Conservation (phyloP, 1,140 invertebrate genomes). For the Gryon sp. region DNA sequence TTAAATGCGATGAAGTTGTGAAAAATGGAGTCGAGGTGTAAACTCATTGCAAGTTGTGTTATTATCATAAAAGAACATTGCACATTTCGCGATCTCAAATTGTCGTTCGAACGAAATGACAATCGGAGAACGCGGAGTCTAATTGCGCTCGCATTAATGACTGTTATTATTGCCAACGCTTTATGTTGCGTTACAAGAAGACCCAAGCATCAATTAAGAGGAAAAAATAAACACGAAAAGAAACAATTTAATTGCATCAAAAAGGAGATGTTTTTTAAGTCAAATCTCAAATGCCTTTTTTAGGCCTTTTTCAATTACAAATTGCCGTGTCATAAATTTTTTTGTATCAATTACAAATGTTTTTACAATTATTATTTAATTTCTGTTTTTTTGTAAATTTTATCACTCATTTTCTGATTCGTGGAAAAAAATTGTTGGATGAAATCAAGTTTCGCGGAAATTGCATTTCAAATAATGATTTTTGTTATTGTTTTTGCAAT, state of each 20-base stretch:
- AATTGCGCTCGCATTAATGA: conserved; percentile 31
- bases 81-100: conserved; percentile 44
- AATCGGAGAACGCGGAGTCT: conserved; percentile 23
- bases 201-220: neutral
- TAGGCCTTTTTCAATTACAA: too few relatives aligned
- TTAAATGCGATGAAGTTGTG: conserved; percentile 38
- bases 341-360: too few relatives aligned
- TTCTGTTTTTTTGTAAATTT: too few relatives aligned
- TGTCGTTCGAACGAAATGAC: conserved; percentile 33
- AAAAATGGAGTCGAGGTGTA: conserved; percentile 16
- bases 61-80: conserved; percentile 26
- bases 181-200: conserved; percentile 4
- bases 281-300: neutral
- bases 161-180: conserved; percentile 15
- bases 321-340: too few relatives aligned
- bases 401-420: too few relatives aligned
- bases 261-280: conserved; percentile 1
- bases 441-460: too few relatives aligned
- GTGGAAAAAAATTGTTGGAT: too few relatives aligned
- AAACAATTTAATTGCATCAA: neutral
- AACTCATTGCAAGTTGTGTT: conserved; percentile 20
- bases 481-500: too few relatives aligned
- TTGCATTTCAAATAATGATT: too few relatives aligned
- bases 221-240: conserved; percentile 4
- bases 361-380: too few relatives aligned